Evolutionary conservation across 2,797 vertebrate genomes (phyloP), one percentile per base, ranked within the genome.

Genomic region (Notolepis coatsorum): DNA sequence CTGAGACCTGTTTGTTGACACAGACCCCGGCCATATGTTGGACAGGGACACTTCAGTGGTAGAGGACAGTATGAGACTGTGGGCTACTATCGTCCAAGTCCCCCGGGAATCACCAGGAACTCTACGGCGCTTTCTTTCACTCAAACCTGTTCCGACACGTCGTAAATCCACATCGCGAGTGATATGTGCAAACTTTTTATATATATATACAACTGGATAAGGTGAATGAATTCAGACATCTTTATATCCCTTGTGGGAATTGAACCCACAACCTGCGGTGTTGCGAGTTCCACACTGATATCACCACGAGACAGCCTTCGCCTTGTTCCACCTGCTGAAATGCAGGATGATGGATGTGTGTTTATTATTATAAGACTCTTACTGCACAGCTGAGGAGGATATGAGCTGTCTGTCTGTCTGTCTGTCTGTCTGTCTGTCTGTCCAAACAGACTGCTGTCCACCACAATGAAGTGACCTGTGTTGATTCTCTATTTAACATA

Each of bases 1-100:
- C n/a, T 0, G 35, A 55, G 27, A 43, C 8, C 1, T 46, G 24
- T 15, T 59, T 83, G 73, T 87, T 83, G 79, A 79, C 70, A 58
- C 75, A 80, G 56, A 41, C 55, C 13, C 0, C 7, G 1, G 48
- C 72, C 81, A 75, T 49, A 74, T 78, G 80, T 70, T 54, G 12
- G 24, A 53, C 15, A 0, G 23, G 66, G 71, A 65, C 71, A 61
- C 61, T n/a, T 27, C 7, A 42, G 43, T 33, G 63, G 59, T 3
- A 5, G 35, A 65, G 53, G 75, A 79, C 75, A 73, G 57, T 25
- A 4, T 17, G 0, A 37, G 35, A 52, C 69, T 71, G 63, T 69
- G 50, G 31, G 37, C 30, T 33, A 18, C 33, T 18, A 15, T 6
- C 28, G 3, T 18, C 30, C 30, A 43, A 5, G 5, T 10, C 38